A percentile compares a stretch with the other conserved stretches of the same genome.
Evolutionary conservation across 2,113 vertebrate genomes (phyloP).

Genomic region (Phyllostomus hastatus): DNA sequence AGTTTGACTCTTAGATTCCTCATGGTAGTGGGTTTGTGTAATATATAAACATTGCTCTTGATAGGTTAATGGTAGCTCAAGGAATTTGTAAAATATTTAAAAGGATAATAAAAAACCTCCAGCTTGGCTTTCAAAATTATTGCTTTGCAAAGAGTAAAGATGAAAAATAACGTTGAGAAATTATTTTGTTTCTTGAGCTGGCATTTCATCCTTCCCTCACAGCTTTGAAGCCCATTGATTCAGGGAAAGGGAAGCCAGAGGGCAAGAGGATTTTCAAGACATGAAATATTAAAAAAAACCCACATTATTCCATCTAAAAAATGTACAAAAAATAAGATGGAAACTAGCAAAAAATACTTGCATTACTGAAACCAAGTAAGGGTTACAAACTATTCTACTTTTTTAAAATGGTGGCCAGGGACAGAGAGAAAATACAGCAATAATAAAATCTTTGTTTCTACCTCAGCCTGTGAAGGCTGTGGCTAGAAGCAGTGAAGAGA

Average conservation of each 20-base stretch:
- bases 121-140: background rate
- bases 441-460: background rate
- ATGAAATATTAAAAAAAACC: background rate
- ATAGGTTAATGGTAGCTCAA: background rate
- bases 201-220: background rate
- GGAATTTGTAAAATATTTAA: background rate
- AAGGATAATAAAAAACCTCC: background rate
- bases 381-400: background rate
- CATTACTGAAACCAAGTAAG: background rate
- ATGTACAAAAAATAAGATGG: background rate
- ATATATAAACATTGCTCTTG: background rate
- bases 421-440: background rate
- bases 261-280: constrained; percentile 13
- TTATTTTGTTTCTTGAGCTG: background rate
- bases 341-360: background rate
- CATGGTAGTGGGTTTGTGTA: background rate
- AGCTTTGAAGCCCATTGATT: background rate
- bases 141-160: background rate
- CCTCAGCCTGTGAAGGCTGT: background rate
- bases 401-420: background rate
- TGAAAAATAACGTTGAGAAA: constrained; percentile 22
- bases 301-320: background rate
- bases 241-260: background rate
- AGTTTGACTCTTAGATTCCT: background rate
- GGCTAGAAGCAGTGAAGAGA: background rate